Evolutionary conservation across 2,797 vertebrate species (phyloP), one percentile per base, ranked within the genome.

Genomic region (Eupleurogrammus muticus): DNA sequence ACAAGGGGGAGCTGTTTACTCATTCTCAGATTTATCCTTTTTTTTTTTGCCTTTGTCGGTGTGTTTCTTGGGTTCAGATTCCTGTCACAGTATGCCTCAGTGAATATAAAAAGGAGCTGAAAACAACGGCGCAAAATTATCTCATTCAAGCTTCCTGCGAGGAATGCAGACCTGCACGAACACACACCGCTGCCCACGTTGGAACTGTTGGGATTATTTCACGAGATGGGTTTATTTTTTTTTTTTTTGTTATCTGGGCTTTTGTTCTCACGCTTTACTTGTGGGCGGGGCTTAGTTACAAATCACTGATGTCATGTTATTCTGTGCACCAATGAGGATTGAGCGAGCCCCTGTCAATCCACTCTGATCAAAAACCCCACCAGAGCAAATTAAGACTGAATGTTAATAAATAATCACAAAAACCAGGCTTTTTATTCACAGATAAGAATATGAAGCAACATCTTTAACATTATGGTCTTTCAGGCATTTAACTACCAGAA

Each of bases 1-100:
- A 60, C 40, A 13, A 54, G 62, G 55, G 19, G 32, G n/a, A 32
- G 63, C 32, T 59, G 55, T 60, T 60, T 10, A 48, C 28, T 24
- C 48, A 21, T 11, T 49, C 24, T 34, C 21, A 12, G 8, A 32
- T 49, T 34, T 20, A 5, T 34, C 21, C 13, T 21, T 36, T 19
- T 38, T 1, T 14, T 47, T 38, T 1, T 14, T 47, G 14, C 21
- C 49, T 32, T 44, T 40, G 21, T 21, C 14, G 21, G 9, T 4
- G 40, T 28, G 36, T 63, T 63, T 40, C 32, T 35, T 11, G 20
- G 17, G 40, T 63, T 38, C n/a, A 38, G 14, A 38, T 50, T 40
- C 40, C 2, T 44, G 40, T 8, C 16, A 44, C 5, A 2, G 16
- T 44, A 44, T n/a, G 40, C 40, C 40, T 44, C 14, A 44, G 40